These are phyloP conservation scores for Cheirogaleus medius DNA, from an alignment of 2,113 vertebrate genomes.

Conservation along the genomic window DNA sequence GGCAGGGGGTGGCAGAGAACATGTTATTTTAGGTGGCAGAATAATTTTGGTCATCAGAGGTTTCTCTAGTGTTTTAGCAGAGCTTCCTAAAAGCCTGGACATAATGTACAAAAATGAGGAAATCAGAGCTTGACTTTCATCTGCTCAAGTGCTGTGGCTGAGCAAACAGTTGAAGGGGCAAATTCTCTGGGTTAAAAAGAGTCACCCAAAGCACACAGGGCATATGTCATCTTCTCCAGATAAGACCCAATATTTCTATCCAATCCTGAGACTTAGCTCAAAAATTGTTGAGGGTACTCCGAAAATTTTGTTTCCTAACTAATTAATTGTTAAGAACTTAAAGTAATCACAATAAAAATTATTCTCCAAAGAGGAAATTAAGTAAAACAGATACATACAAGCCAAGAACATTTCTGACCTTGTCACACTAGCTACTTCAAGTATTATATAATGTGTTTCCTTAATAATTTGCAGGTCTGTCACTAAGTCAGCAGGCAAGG, in stretches of 20 bases:
- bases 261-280: background rate
- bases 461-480: slow-evolving; percentile 21
- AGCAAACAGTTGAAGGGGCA: background rate
- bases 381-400: background rate
- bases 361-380: background rate
- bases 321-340: slow-evolving; percentile 15
- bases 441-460: background rate
- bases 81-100: background rate
- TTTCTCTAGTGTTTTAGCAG: background rate
- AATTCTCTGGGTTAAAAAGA: background rate
- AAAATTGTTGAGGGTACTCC: background rate
- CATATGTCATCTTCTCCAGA: background rate
- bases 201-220: background rate
- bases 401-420: background rate
- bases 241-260: background rate
- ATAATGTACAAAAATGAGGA: background rate
- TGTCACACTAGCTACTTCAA: background rate
- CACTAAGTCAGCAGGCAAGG: background rate
- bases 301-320: background rate
- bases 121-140: background rate
- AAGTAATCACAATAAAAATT: background rate
- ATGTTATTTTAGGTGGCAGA: background rate
- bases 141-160: background rate
- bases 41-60: slow-evolving; percentile 16
- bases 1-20: background rate